Percentiles rank a stretch among this genome's conserved stretches.
phyloP scores from a whole-genome alignment of 2,888 invertebrate species.

The Ormyrus nitidulus region DNA sequence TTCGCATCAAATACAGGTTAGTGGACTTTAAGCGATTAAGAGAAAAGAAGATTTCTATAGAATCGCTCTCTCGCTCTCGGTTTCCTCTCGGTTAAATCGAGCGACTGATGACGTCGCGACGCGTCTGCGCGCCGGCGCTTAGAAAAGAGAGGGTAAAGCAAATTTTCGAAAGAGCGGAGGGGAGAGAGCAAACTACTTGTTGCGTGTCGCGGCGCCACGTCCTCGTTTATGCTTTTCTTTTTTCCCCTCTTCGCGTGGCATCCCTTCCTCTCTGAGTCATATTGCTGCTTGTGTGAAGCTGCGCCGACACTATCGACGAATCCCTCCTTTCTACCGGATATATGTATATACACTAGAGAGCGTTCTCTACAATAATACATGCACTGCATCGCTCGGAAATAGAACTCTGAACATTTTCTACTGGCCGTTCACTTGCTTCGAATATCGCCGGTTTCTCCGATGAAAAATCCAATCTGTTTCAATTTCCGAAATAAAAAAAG shows the following conservation, averaged over 20 bases:
- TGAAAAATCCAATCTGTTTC: too few species aligned
- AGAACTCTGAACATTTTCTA: neutral
- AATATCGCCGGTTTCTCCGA: too few species aligned
- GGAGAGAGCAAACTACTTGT: slow-evolving; percentile 72
- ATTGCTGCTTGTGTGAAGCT: too few species aligned
- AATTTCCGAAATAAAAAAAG: too few species aligned
- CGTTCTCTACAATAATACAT: too few species aligned
- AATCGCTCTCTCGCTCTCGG: neutral
- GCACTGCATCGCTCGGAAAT: slow-evolving; percentile 32
- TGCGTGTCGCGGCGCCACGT: slow-evolving; percentile 62
- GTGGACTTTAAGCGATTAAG: slow-evolving; percentile 61
- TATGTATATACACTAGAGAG: neutral
- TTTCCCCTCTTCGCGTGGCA: neutral
- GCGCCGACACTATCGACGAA: slow-evolving; percentile 14
- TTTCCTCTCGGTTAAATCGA: slow-evolving; percentile 66
- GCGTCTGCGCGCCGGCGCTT: slow-evolving; percentile 61
- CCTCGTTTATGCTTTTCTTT: slow-evolving; percentile 33
- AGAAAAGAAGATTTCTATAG: neutral
- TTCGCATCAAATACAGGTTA: slow-evolving; percentile 88
- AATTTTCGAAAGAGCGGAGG: slow-evolving; percentile 61
- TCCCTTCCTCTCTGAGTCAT: neutral
- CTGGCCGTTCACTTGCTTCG: too few species aligned
- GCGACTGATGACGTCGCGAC: slow-evolving; percentile 69
- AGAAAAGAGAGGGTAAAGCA: neutral
- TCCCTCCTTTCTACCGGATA: neutral